phyloP scores from a whole-genome alignment of 2,113 vertebrate genomes.

The Centropus bengalensis region DNA sequence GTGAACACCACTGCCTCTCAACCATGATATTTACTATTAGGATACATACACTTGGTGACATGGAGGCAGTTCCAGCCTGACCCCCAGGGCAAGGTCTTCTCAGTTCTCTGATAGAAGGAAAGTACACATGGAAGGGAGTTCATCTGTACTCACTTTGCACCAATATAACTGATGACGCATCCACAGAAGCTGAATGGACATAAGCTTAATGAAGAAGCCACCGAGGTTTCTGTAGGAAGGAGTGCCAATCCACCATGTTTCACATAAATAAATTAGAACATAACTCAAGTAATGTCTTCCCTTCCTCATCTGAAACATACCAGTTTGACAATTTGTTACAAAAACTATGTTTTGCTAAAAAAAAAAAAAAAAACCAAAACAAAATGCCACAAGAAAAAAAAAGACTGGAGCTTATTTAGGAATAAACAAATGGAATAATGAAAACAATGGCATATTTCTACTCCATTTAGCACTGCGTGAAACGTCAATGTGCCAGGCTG shows the following conservation, averaged over 20 bases:
- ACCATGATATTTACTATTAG: constrained; percentile 31
- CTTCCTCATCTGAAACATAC: neutral
- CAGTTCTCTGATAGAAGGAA: neutral
- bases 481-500: neutral
- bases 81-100: neutral
- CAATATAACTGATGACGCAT: neutral
- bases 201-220: neutral
- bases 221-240: neutral
- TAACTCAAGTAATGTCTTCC: neutral
- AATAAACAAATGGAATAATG: constrained; percentile 5
- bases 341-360: neutral
- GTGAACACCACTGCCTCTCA: neutral
- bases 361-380: neutral
- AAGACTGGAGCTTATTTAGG: neutral
- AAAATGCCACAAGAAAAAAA: neutral
- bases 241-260: neutral
- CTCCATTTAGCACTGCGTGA: constrained; percentile 18
- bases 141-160: neutral
- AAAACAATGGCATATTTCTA: constrained; percentile 7
- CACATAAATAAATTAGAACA: neutral
- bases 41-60: neutral
- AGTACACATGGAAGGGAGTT: neutral
- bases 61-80: neutral
- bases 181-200: neutral
- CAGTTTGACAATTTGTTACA: neutral